phyloP scores from a whole-genome alignment of 1,140 invertebrate genomes.

The Zaprionus gabonicus region DNA sequence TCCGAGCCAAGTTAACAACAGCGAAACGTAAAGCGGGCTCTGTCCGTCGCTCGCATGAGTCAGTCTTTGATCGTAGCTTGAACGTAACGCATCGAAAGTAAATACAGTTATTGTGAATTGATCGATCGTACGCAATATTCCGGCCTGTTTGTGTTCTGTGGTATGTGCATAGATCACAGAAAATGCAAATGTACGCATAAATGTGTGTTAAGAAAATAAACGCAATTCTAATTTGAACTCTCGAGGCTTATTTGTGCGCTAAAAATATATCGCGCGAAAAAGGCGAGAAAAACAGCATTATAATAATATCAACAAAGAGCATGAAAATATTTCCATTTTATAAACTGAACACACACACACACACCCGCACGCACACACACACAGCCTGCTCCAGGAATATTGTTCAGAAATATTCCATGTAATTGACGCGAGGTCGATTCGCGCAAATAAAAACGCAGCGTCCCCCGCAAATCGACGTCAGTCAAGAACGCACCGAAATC shows the following conservation, averaged over 20 bases:
- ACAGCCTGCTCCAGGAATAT: constrained; percentile 8
- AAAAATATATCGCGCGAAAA: constrained; percentile 63
- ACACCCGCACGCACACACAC: constrained; percentile 4
- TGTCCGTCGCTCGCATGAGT: constrained; percentile 55
- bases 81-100: constrained; percentile 36
- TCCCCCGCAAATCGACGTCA: constrained; percentile 31
- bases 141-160: not conserved
- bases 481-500: constrained; percentile 28
- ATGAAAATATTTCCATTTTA: constrained; percentile 59
- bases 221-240: constrained; percentile 52
- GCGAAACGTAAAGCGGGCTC: constrained; percentile 34
- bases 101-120: not conserved
- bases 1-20: constrained; percentile 67
- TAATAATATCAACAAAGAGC: constrained; percentile 27
- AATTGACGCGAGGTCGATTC: constrained; percentile 31
- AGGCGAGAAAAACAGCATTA: constrained; percentile 16
- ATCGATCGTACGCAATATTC: not conserved
- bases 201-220: constrained; percentile 46
- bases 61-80: constrained; percentile 68
- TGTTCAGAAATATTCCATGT: constrained; percentile 37
- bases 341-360: constrained; percentile 45
- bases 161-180: not conserved
- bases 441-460: constrained; percentile 21
- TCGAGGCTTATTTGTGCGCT: constrained; percentile 46
- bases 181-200: constrained; percentile 16